Evolutionary conservation across 2,888 invertebrate genomes (phyloP).

Genomic region (Leptinotarsa peninsularis): DNA sequence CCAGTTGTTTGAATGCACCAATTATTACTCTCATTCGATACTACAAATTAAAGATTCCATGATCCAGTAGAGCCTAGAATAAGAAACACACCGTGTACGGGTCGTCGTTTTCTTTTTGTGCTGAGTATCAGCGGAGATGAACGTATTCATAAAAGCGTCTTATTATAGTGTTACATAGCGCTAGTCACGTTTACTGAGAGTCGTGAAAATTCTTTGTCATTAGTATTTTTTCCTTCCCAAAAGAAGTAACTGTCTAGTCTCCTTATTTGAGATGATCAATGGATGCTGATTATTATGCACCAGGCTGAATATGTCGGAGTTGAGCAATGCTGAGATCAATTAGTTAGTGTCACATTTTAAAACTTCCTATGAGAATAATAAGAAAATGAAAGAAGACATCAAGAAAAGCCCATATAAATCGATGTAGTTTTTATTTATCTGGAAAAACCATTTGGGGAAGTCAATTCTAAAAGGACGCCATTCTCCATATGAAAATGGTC

Average conservation of each 20-base stretch:
- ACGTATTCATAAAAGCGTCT: conserved; percentile 40
- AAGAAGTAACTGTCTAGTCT: conserved; percentile 27
- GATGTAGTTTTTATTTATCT: no score
- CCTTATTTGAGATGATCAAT: not conserved
- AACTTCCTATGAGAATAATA: no score
- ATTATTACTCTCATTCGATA: conserved; percentile 15
- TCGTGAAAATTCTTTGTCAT: conserved; percentile 43
- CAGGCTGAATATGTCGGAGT: not conserved
- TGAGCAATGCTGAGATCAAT: no score
- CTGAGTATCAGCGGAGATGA: conserved; percentile 29
- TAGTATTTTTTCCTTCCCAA: conserved; percentile 31
- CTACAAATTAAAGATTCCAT: conserved; percentile 24
- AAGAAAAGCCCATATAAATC: no score
- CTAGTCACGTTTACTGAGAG: conserved; percentile 39
- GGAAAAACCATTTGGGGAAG: no score
- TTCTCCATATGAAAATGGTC: no score
- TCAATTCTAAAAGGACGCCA: no score
- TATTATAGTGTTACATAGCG: conserved; percentile 40
- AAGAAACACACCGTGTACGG: conserved; percentile 28
- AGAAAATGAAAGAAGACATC: no score
- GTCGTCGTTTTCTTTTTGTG: conserved; percentile 21
- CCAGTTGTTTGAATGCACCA: conserved; percentile 1
- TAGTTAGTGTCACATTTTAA: no score
- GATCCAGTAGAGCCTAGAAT: conserved; percentile 26
- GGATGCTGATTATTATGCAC: not conserved